Evolutionary conservation across 1,140 invertebrate genomes (phyloP), one percentile per base, ranked within the genome.

Genomic region (Spodoptera frugiperda): DNA sequence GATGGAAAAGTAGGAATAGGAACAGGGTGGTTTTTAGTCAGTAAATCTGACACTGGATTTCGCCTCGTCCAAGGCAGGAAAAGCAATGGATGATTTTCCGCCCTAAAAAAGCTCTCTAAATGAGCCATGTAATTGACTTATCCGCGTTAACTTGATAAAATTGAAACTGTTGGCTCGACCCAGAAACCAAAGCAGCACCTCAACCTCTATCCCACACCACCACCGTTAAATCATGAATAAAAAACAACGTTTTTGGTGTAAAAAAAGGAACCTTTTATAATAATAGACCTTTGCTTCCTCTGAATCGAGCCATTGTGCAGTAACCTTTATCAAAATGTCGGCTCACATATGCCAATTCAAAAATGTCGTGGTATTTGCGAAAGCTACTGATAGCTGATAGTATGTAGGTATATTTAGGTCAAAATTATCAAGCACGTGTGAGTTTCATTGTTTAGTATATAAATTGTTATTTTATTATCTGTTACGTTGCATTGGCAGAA

Each of bases 331-430:
- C 21, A 39, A 75, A 75, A 75, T 75, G 57, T 21, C 72, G 48
- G 33, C 21, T 25, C 72, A 63, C 72, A 75, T 63, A 75, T 75
- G 59, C 46, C 59, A 63, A 25, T 59, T 14, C 25, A 75, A 75
- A 75, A 75, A 75, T 75, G 72, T 46, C 72, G 55, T 63, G 72
- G 48, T 75, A 75, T 75, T 75, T 74, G 39, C 17, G 21, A n/a
- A 54, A 53, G 67, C 67, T 67, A 44, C n/a, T 44, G 59, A 44
- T 49, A 49, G 11, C n/a, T n/a, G n/a, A n/a, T n/a, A n/a, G n/a
- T n/a, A n/a, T n/a, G n/a, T n/a, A n/a, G n/a, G n/a, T 49, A 67
- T 49, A 67, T 67, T 25, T 46, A 67, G 44, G 67, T 53, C 30
- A 63, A 51, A 39, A 11, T 67, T n/a, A 67, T 67, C 46, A 57